These are phyloP conservation scores for Nomada goodeniana DNA, from an alignment of 2,888 invertebrate species.

Conservation along the genomic window DNA sequence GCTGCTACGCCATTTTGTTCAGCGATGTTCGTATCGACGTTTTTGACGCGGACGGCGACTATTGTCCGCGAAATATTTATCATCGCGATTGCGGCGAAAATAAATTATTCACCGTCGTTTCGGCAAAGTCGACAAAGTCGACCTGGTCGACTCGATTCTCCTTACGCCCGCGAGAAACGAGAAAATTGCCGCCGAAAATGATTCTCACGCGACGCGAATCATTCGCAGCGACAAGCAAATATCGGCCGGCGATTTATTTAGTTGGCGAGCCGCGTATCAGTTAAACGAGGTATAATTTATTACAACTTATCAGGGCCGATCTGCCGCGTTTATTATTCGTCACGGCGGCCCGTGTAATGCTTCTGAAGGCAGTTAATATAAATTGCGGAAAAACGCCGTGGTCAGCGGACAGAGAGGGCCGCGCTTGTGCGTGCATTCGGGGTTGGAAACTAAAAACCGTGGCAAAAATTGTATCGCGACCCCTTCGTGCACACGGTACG, in stretches of 20 bases:
- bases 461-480: constrained; percentile 36
- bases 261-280: background rate
- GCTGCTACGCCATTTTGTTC: constrained; percentile 38
- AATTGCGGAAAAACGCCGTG: constrained; percentile 11
- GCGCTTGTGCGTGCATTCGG: background rate
- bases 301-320: constrained; percentile 20
- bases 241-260: background rate
- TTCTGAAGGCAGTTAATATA: constrained; percentile 17
- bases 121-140: too few species aligned
- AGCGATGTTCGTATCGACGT: constrained; percentile 45
- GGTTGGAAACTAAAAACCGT: constrained; percentile 18
- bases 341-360: background rate
- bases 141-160: background rate
- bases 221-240: background rate
- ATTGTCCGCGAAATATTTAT: constrained; percentile 60
- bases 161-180: background rate
- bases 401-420: background rate
- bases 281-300: constrained; percentile 23
- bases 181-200: background rate
- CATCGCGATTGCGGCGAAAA: constrained; percentile 41
- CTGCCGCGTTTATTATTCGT: constrained; percentile 38
- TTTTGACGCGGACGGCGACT: constrained; percentile 39
- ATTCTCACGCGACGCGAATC: background rate
- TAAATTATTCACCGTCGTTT: constrained; percentile 39
- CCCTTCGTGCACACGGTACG: background rate